Conservation (phyloP, 2,113 vertebrate genomes). For the Labeo rohita region DNA sequence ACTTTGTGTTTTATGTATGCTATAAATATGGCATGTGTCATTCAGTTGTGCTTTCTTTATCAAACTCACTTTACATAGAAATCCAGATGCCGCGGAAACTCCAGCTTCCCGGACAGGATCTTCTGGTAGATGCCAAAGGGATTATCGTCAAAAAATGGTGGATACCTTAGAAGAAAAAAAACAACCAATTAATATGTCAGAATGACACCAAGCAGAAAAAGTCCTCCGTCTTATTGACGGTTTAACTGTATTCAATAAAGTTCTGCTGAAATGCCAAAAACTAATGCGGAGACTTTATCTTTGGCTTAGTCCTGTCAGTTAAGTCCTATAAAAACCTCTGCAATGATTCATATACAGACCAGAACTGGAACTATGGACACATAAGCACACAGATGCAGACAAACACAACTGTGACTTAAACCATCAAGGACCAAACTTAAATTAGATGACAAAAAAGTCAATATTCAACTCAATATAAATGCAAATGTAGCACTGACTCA, state of each 20-base stretch:
- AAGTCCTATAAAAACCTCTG: slow-evolving; percentile 16
- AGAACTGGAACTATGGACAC: background rate
- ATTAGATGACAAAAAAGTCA: background rate
- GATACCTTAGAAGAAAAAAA: slow-evolving; percentile 77
- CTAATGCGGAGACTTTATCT: slow-evolving; percentile 22
- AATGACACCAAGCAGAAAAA: background rate
- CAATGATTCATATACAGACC: slow-evolving; percentile 33
- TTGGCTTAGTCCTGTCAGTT: background rate
- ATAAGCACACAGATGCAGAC: background rate
- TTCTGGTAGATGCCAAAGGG: slow-evolving; percentile 98
- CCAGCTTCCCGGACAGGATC: slow-evolving; percentile 93
- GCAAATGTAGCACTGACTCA: background rate
- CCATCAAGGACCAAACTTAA: background rate
- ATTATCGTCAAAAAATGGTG: slow-evolving; percentile 97
- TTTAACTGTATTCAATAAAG: background rate
- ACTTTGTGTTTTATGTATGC: background rate
- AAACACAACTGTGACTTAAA: background rate
- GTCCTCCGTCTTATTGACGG: slow-evolving; percentile 19
- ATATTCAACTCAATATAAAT: background rate
- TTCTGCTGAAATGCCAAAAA: slow-evolving; percentile 8
- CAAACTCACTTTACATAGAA: slow-evolving; percentile 92
- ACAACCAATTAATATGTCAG: background rate
- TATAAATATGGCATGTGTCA: slow-evolving; percentile 21
- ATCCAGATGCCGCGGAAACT: slow-evolving; percentile 94
- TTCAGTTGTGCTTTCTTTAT: background rate